These are phyloP conservation scores for Planococcus citri DNA, from an alignment of 1,140 invertebrate genomes.

Conservation along the genomic window DNA sequence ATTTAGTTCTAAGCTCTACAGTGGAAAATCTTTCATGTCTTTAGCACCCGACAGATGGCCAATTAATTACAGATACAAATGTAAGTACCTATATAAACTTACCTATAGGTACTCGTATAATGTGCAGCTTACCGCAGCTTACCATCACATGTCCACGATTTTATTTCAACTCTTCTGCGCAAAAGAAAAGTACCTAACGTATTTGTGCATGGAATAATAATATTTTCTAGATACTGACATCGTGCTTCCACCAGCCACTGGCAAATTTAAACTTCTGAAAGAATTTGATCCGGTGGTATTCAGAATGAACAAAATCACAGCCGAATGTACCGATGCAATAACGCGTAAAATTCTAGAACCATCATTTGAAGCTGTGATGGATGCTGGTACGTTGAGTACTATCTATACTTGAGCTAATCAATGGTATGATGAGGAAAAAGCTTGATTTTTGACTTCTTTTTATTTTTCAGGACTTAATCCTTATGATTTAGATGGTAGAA, in stretches of 20 bases:
- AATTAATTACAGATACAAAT: constrained; percentile 32
- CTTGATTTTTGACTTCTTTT: no score
- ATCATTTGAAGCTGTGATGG: constrained; percentile 26
- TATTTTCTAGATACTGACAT: constrained; percentile 26
- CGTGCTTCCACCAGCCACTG: constrained; percentile 22
- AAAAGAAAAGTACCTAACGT: no score
- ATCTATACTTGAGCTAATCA: no score
- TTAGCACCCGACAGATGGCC: constrained; percentile 41
- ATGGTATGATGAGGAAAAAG: no score
- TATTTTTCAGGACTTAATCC: constrained; percentile 46
- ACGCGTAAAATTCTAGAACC: constrained; percentile 25
- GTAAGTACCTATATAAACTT: no score
- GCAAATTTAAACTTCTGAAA: constrained; percentile 25
- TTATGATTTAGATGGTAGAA: constrained; percentile 37
- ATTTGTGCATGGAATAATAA: no score
- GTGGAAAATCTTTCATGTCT: constrained; percentile 46
- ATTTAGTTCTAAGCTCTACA: constrained; percentile 44
- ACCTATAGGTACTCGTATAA: no score
- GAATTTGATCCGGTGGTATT: constrained; percentile 26
- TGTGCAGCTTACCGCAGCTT: no score
- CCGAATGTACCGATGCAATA: constrained; percentile 22
- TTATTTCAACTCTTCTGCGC: background rate
- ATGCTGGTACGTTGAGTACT: no score
- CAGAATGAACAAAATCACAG: constrained; percentile 24
- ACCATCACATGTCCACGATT: no score